Conservation (phyloP, 2,113 vertebrate genomes). For the Lathamus discolor region DNA sequence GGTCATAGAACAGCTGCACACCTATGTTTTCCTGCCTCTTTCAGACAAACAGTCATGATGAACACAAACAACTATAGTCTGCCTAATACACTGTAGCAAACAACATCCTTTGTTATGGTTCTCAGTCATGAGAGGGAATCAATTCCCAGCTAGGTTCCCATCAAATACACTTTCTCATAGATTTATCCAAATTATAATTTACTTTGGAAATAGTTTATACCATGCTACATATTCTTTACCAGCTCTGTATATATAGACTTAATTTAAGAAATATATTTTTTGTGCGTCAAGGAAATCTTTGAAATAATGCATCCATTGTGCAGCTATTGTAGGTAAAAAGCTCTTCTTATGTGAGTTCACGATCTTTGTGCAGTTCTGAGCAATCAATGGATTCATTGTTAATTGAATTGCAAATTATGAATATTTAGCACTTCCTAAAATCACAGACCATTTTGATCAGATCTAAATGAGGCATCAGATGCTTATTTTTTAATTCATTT, state of each 20-base stretch:
- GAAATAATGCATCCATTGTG: background rate
- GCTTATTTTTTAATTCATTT: background rate
- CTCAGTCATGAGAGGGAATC: background rate
- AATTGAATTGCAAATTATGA: background rate
- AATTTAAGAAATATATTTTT: background rate
- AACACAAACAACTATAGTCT: background rate
- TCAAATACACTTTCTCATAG: background rate
- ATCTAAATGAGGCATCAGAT: background rate
- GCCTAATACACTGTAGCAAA: background rate
- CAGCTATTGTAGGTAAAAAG: background rate
- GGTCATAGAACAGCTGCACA: background rate
- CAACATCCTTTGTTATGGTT: background rate
- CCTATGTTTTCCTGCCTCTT: background rate
- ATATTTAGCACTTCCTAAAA: background rate
- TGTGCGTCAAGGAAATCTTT: background rate
- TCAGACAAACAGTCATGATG: background rate
- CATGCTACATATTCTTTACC: background rate
- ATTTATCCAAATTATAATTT: background rate
- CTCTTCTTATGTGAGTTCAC: background rate
- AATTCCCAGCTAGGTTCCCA: background rate
- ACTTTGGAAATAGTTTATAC: background rate
- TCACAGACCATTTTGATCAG: background rate
- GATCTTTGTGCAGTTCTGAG: background rate
- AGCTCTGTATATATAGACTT: background rate
- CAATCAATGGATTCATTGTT: background rate